phyloP scores from a whole-genome alignment of 2,888 invertebrate species.

The Villa cingulata region DNA sequence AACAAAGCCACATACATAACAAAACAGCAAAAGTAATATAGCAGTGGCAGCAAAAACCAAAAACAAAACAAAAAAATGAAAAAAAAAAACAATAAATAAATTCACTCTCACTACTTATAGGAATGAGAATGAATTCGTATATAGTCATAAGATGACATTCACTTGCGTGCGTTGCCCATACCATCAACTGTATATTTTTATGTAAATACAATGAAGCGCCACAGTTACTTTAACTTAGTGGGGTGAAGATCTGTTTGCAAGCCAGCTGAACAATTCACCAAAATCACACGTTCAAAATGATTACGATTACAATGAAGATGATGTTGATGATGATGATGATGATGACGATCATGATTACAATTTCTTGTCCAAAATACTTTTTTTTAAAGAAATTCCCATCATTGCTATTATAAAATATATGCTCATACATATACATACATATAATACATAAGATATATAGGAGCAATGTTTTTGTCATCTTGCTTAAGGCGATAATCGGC shows the following conservation, averaged over 20 bases:
- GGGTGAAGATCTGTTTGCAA: conserved; percentile 3
- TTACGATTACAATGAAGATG: too few species aligned
- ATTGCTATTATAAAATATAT: neutral
- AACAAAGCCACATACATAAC: too few species aligned
- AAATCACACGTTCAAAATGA: neutral
- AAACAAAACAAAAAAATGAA: too few species aligned
- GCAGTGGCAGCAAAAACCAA: too few species aligned
- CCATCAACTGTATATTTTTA: neutral
- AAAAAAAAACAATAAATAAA: too few species aligned
- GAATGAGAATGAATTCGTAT: conserved; percentile 3
- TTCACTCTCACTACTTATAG: neutral
- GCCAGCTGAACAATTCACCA: neutral
- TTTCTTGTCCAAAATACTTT: conserved; percentile 6
- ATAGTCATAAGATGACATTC: conserved; percentile 1
- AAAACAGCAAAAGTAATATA: too few species aligned
- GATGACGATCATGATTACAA: neutral
- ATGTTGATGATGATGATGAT: too few species aligned
- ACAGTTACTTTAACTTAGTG: too few species aligned
- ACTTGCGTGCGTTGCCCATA: conserved; percentile 1
- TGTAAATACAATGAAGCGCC: too few species aligned
- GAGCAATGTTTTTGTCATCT: neutral
- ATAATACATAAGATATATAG: neutral
- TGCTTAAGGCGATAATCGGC: neutral
- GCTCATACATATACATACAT: neutral
- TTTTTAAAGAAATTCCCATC: conserved; percentile 3